Percentiles rank a stretch among this genome's conserved stretches.
Conservation (phyloP, 2,888 invertebrate genomes). For the Girardia tigrina region DNA sequence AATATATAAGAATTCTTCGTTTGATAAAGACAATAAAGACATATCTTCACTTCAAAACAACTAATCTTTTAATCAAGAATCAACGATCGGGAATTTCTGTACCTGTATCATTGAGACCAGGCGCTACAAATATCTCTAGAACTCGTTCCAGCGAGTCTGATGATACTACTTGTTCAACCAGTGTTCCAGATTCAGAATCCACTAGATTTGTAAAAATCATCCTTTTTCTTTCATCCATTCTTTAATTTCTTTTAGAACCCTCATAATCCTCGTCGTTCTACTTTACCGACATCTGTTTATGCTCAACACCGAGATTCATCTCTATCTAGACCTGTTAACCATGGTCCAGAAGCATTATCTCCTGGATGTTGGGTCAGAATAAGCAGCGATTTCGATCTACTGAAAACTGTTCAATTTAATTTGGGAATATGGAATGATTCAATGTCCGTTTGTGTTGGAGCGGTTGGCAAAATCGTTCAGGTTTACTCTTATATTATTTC, state of each 20-base stretch:
- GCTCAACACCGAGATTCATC: slow-evolving; percentile 14
- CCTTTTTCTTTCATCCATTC: neutral
- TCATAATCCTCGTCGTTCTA: neutral
- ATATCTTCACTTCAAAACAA: no score
- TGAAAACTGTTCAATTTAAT: neutral
- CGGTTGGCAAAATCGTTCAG: slow-evolving; percentile 10
- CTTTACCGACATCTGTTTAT: neutral
- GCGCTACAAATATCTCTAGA: neutral
- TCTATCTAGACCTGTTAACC: neutral
- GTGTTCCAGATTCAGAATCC: neutral
- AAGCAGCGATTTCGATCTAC: neutral
- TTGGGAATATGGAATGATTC: slow-evolving; percentile 18
- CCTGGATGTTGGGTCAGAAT: slow-evolving; percentile 14
- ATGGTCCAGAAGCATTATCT: neutral
- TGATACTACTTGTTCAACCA: neutral
- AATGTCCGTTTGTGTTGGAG: neutral
- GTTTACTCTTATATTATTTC: neutral
- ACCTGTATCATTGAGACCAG: neutral
- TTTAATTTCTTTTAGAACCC: neutral
- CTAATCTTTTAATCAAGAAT: no score
- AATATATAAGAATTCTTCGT: no score
- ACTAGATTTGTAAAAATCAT: neutral
- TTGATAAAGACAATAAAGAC: no score
- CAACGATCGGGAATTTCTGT: neutral
- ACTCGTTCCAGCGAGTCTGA: neutral